A percentile compares a stretch with the other conserved stretches of the same genome.
Conservation (phyloP, 2,888 invertebrate species). For the Smittia aterrima region DNA sequence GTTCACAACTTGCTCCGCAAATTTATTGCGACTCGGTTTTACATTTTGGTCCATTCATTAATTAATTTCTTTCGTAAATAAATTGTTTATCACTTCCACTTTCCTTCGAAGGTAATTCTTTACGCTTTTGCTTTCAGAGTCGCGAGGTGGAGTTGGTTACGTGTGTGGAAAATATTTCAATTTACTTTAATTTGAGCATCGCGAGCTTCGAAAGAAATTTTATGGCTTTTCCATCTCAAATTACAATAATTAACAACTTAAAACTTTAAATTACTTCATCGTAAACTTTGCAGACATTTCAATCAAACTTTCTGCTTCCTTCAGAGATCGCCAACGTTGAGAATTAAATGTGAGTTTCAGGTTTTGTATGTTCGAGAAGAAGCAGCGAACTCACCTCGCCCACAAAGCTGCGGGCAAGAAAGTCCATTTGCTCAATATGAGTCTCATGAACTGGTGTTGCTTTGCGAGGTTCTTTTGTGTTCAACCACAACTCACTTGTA, state of each 20-base stretch:
- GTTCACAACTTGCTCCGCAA: neutral
- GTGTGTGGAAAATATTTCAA: slow-evolving; percentile 7
- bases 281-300: no score
- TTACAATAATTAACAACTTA: slow-evolving; percentile 21
- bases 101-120: slow-evolving; percentile 6
- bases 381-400: no score
- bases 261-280: neutral
- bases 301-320: no score
- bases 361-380: no score
- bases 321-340: no score
- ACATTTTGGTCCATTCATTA: neutral
- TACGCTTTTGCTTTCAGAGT: neutral
- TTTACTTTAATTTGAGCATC: slow-evolving; percentile 6
- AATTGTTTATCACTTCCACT: slow-evolving; percentile 27
- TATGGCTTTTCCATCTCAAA: neutral
- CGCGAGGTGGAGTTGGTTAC: neutral
- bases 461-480: no score
- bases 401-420: no score
- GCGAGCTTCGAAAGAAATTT: slow-evolving; percentile 3
- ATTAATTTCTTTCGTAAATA: neutral
- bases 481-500: no score
- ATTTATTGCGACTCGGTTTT: neutral
- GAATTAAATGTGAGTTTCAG: no score
- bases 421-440: no score
- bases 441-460: no score